phyloP scores from a whole-genome alignment of 2,113 vertebrate genomes.

The Synodontis membranacea region DNA sequence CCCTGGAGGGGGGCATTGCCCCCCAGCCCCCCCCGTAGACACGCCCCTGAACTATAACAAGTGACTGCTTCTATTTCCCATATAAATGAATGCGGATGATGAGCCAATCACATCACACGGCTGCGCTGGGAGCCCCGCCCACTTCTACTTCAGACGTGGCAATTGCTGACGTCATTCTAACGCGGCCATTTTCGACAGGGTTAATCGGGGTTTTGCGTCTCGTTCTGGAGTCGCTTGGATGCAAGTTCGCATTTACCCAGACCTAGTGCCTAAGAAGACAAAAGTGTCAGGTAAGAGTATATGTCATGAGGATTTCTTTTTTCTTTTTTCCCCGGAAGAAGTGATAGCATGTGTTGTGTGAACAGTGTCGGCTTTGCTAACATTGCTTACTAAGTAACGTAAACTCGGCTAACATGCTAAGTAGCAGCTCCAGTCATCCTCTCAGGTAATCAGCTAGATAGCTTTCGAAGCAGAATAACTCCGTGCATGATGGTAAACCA shows the following conservation, averaged over 20 bases:
- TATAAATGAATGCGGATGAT: not conserved
- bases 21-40: too few relatives aligned
- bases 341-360: not conserved
- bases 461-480: not conserved
- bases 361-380: too few relatives aligned
- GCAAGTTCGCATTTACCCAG: slow-evolving; percentile 10
- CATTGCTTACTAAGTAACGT: not conserved
- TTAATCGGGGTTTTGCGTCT: slow-evolving; percentile 44
- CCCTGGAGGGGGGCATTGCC: too few relatives aligned
- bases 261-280: not conserved
- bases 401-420: not conserved
- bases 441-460: not conserved
- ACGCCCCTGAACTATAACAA: not conserved
- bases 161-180: slow-evolving; percentile 66
- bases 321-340: too few relatives aligned
- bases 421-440: not conserved
- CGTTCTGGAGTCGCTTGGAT: slow-evolving; percentile 27
- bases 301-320: not conserved
- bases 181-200: slow-evolving; percentile 58
- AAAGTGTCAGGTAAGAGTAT: slow-evolving; percentile 43
- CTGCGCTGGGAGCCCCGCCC: not conserved
- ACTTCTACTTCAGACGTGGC: slow-evolving; percentile 68
- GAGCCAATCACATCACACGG: not conserved
- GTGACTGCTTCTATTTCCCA: not conserved
- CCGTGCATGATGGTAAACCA: not conserved